Conservation (phyloP, 2,113 vertebrate genomes). For the Tonatia bakeri region DNA sequence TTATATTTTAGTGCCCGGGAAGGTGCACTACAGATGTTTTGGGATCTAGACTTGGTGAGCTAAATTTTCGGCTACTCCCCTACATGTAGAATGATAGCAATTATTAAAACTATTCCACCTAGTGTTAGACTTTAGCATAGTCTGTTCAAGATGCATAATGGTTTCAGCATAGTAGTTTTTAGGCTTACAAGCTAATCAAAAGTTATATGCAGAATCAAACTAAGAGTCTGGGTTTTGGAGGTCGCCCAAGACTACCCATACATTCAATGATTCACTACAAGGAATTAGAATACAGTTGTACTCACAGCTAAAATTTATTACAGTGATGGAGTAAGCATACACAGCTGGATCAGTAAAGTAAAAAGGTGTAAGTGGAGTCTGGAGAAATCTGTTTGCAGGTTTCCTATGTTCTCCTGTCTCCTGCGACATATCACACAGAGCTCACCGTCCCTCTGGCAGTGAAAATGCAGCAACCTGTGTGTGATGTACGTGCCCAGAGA, state of each 20-base stretch:
- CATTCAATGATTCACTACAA: background rate
- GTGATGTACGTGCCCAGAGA: background rate
- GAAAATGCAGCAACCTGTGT: background rate
- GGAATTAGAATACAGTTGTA: background rate
- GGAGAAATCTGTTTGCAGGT: background rate
- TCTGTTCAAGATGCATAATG: background rate
- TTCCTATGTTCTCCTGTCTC: background rate
- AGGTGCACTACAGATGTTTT: background rate
- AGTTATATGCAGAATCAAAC: background rate
- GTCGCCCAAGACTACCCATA: background rate
- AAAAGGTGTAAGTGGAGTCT: background rate
- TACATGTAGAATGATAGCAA: background rate
- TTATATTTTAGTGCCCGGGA: conserved; percentile 4
- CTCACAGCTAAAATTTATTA: background rate
- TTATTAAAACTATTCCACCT: background rate
- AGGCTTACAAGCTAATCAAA: background rate
- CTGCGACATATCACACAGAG: background rate
- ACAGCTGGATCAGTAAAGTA: background rate
- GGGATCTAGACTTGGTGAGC: background rate
- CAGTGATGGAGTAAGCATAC: background rate
- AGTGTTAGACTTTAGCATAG: background rate
- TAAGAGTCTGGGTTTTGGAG: background rate
- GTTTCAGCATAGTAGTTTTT: background rate
- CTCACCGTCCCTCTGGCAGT: background rate
- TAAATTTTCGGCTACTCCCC: background rate